phyloP scores from a whole-genome alignment of 2,113 vertebrate species.

The Bostrychus sinensis region DNA sequence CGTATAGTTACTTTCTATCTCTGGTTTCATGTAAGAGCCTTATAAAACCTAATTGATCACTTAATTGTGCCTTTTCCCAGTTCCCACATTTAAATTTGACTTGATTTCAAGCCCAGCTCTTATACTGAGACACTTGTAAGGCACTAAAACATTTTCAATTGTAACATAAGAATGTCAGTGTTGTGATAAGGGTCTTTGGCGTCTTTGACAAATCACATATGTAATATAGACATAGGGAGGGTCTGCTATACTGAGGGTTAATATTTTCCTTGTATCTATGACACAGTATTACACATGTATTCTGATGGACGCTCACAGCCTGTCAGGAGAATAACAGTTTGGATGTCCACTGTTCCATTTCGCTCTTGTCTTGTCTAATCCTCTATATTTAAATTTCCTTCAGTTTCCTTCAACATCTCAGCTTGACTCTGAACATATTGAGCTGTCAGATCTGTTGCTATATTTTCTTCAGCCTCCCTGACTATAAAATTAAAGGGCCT shows the following conservation, averaged over 20 bases:
- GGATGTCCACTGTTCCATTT: conserved; percentile 49
- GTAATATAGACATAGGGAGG: conserved; percentile 6
- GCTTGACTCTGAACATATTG: conserved; percentile 34
- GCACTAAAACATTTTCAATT: too few relatives aligned
- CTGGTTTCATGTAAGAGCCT: too few relatives aligned
- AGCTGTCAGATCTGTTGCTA: conserved; percentile 59
- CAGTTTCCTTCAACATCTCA: conserved; percentile 31
- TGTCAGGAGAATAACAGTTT: conserved; percentile 50
- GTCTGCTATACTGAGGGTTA: neutral
- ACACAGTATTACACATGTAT: conserved; percentile 34
- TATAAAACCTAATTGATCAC: too few relatives aligned
- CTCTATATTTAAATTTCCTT: conserved; percentile 40
- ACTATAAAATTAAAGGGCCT: conserved; percentile 48
- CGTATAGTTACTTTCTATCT: too few relatives aligned
- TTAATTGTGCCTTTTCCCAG: neutral
- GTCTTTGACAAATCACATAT: neutral
- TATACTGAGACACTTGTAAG: neutral
- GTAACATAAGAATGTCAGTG: neutral
- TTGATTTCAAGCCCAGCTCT: neutral
- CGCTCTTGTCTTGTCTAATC: conserved; percentile 40
- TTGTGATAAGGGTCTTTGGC: neutral
- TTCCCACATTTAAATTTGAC: neutral
- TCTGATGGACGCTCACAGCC: conserved; percentile 28
- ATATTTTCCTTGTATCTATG: neutral
- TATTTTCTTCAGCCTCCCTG: conserved; percentile 40